phyloP scores from a whole-genome alignment of 2,113 vertebrate species.

The Microcebus ravelobensis region DNA sequence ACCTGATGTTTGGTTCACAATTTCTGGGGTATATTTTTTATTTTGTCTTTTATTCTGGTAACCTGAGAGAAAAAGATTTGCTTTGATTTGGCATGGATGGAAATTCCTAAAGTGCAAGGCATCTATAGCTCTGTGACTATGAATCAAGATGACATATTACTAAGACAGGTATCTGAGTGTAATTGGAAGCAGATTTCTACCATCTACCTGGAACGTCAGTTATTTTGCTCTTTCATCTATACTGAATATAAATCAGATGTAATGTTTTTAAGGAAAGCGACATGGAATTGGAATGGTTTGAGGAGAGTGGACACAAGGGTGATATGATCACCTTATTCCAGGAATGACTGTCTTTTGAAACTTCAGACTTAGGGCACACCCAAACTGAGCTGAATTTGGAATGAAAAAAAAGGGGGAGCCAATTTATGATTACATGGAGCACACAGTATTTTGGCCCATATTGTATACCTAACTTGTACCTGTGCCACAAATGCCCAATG shows the following conservation, averaged over 20 bases:
- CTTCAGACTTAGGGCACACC: neutral
- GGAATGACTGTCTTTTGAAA: neutral
- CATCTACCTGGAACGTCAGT: neutral
- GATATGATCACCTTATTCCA: neutral
- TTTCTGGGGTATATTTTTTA: neutral
- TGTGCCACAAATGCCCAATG: neutral
- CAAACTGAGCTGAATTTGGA: neutral
- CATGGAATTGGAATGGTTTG: neutral
- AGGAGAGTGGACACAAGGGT: neutral
- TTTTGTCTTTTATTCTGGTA: neutral
- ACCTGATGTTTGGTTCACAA: neutral
- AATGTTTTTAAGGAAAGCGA: neutral
- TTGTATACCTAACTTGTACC: neutral
- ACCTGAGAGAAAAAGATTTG: neutral
- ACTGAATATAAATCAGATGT: neutral
- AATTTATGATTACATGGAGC: neutral
- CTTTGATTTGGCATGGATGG: neutral
- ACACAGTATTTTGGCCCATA: neutral
- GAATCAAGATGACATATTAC: neutral
- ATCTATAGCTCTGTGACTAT: neutral
- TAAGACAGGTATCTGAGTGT: neutral
- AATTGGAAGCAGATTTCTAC: neutral
- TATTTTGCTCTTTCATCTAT: slow-evolving; percentile 16
- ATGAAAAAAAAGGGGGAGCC: neutral
- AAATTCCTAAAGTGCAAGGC: neutral